phyloP scores from a whole-genome alignment of 64 coral and sea anemone species.

The Orbicella faveolata region DNA sequence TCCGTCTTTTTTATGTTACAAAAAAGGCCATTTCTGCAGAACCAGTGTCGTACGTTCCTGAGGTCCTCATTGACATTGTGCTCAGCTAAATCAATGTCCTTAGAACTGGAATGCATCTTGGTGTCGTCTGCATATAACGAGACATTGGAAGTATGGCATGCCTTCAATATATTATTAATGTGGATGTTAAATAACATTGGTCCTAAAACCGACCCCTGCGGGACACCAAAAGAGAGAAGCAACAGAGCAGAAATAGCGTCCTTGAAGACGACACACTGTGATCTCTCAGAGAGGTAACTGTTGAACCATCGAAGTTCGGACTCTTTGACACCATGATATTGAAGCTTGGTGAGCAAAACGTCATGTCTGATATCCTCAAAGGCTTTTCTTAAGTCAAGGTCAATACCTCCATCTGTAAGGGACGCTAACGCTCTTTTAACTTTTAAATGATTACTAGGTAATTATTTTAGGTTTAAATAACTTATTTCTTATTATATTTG shows the following conservation, averaged over 20 bases:
- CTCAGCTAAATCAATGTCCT: background rate
- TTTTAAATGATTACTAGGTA: too few species aligned
- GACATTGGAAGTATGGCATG: too few species aligned
- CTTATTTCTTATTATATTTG: too few species aligned
- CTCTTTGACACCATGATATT: background rate
- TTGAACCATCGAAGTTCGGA: background rate
- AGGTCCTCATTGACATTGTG: background rate
- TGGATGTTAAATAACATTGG: constrained; percentile 17
- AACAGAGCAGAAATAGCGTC: background rate
- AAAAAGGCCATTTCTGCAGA: background rate
- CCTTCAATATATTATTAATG: background rate
- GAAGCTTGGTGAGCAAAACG: background rate
- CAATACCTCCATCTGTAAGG: background rate
- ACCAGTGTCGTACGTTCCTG: background rate
- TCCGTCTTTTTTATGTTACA: background rate
- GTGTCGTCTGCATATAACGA: background rate
- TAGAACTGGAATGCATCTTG: background rate
- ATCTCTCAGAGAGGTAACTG: background rate
- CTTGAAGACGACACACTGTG: background rate
- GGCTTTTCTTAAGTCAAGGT: background rate
- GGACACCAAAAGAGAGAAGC: background rate
- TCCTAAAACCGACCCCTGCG: constrained; percentile 12
- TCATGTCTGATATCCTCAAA: background rate
- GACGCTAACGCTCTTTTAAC: too few species aligned
- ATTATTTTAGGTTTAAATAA: too few species aligned